A percentile compares a stretch with the other conserved stretches of the same genome.
Evolutionary conservation across 2,797 vertebrate genomes (phyloP).

Genomic region (Sebastes melanostomus): DNA sequence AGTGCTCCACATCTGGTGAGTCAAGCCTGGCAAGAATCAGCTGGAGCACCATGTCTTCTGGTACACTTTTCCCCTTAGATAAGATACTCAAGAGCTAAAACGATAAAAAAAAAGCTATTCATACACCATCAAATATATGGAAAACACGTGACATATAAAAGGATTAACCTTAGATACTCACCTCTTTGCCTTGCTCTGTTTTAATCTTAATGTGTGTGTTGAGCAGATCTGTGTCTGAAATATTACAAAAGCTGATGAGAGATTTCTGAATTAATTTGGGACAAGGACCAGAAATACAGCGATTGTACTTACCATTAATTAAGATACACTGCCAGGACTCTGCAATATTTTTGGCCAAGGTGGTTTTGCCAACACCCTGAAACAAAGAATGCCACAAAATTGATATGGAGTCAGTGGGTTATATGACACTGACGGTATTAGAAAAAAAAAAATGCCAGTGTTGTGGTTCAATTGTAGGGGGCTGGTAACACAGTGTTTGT

Average conservation of each 20-base stretch:
- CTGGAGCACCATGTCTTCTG: conserved; percentile 85
- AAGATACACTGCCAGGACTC: conserved; percentile 88
- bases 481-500: neutral
- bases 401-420: neutral
- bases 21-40: conserved; percentile 87
- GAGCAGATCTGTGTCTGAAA: conserved; percentile 88
- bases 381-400: neutral
- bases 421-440: neutral
- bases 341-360: conserved; percentile 86
- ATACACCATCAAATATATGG: neutral
- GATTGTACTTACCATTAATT: conserved; percentile 86
- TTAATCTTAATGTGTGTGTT: conserved; percentile 79
- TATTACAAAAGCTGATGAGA: conserved; percentile 5
- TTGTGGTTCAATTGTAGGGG: neutral
- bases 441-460: neutral
- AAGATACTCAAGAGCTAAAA: conserved; percentile 86
- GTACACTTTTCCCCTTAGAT: conserved; percentile 81
- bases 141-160: neutral
- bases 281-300: neutral
- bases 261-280: neutral
- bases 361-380: conserved; percentile 92
- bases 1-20: conserved; percentile 88
- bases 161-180: conserved; percentile 53
- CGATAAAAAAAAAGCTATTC: conserved; percentile 16
- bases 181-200: conserved; percentile 85